Evolutionary conservation across 2,888 invertebrate genomes (phyloP).

Genomic region (Quadriops clusia): DNA sequence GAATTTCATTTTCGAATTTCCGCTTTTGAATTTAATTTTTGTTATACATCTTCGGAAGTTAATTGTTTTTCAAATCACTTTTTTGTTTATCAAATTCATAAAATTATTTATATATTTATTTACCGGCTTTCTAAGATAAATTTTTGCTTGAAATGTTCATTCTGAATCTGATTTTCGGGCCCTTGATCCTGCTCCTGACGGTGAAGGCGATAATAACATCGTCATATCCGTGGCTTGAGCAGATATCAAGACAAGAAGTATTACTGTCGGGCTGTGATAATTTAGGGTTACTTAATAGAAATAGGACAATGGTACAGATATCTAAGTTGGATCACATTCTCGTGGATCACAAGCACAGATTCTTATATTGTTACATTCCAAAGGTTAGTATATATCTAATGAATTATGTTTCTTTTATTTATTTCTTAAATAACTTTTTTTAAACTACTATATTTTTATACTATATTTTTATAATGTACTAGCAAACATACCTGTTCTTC

Average conservation of each 20-base stretch:
- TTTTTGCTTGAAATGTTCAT: constrained; percentile 1
- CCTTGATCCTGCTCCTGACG: constrained; percentile 1
- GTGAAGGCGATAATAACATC: constrained; percentile 3
- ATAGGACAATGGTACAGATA: constrained; percentile 24
- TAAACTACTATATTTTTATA: constrained; percentile 2
- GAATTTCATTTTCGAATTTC: too few relatives aligned
- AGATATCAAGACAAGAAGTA: constrained; percentile 32
- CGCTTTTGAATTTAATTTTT: too few relatives aligned
- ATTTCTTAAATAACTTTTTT: background rate
- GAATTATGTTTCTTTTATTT: background rate
- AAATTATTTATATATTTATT: too few relatives aligned
- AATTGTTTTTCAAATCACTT: too few relatives aligned
- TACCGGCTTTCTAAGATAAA: background rate
- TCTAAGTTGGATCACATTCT: constrained; percentile 63
- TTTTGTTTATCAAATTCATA: too few relatives aligned
- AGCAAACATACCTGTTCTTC: too few relatives aligned
- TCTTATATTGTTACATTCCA: constrained; percentile 87
- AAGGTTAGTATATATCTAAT: constrained; percentile 52
- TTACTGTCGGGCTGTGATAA: constrained; percentile 39
- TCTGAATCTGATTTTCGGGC: constrained; percentile 3
- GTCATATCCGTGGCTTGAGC: constrained; percentile 33
- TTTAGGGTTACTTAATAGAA: constrained; percentile 30
- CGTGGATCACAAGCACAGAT: constrained; percentile 70
- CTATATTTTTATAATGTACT: too few relatives aligned
- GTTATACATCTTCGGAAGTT: too few relatives aligned